phyloP scores from a whole-genome alignment of 2,797 vertebrate species.

The Cygnus olor region DNA sequence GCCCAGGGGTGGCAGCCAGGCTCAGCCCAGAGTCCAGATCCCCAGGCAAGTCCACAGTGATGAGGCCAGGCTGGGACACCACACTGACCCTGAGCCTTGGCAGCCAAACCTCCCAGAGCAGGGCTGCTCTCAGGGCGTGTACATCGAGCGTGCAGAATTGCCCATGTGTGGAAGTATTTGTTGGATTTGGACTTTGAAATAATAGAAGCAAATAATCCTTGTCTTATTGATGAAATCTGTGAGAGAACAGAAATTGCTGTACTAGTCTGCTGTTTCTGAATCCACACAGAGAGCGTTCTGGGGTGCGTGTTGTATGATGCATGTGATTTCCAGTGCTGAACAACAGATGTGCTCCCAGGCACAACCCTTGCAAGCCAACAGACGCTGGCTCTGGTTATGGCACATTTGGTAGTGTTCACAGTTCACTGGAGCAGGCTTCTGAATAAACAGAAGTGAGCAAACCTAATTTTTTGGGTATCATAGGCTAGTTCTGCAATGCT shows the following conservation, averaged over 20 bases:
- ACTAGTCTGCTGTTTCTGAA: neutral
- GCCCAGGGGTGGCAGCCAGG: neutral
- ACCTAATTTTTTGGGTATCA: neutral
- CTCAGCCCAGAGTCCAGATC: neutral
- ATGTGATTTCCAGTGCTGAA: neutral
- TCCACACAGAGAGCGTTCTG: neutral
- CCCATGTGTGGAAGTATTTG: neutral
- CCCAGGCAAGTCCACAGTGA: neutral
- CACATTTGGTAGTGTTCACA: neutral
- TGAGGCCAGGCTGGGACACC: neutral
- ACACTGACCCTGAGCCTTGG: neutral
- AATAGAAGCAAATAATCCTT: neutral
- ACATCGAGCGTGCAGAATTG: neutral
- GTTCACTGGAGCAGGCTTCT: neutral
- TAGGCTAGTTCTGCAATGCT: neutral
- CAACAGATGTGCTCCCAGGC: neutral
- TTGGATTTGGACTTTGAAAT: neutral
- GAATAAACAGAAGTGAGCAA: neutral
- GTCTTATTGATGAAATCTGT: neutral
- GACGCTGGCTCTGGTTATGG: rapidly evolving
- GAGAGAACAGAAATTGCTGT: neutral
- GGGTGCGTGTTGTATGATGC: neutral
- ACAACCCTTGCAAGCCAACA: neutral
- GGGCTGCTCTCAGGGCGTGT: neutral
- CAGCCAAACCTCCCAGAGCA: neutral